Conservation (phyloP, 2,888 invertebrate species). For the Cactoblastis cactorum region DNA sequence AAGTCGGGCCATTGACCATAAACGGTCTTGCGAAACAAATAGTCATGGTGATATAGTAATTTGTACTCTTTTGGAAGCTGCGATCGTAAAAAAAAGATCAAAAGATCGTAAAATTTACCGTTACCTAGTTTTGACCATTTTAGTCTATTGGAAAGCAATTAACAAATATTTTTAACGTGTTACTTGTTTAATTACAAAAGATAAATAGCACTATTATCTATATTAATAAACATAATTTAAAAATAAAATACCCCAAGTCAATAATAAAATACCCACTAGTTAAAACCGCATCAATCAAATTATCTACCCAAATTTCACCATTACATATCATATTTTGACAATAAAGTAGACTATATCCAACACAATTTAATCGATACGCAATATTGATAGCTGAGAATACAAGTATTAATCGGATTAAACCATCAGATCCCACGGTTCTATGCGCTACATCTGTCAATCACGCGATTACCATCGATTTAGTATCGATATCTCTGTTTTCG, state of each 20-base stretch:
- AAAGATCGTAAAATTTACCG: background rate
- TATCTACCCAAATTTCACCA: too few relatives aligned
- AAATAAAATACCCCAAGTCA: too few relatives aligned
- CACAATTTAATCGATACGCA: background rate
- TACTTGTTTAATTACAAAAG: background rate
- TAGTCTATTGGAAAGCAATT: background rate
- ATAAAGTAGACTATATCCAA: background rate
- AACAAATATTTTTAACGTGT: background rate
- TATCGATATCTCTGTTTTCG: slow-evolving; percentile 6
- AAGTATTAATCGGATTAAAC: slow-evolving; percentile 3
- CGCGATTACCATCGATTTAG: background rate
- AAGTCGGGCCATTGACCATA: slow-evolving; percentile 44
- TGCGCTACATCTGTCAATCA: slow-evolving; percentile 9
- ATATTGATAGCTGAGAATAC: background rate
- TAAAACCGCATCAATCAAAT: too few relatives aligned
- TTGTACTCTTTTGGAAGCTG: slow-evolving; percentile 22
- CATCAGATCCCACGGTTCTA: slow-evolving; percentile 1
- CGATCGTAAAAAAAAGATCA: background rate
- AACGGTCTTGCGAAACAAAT: slow-evolving; percentile 46
- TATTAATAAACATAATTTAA: too few relatives aligned
- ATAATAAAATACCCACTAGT: too few relatives aligned
- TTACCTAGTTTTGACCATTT: background rate
- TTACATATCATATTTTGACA: too few relatives aligned
- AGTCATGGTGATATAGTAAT: slow-evolving; percentile 45
- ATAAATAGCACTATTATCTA: too few relatives aligned